Evolutionary conservation across 2,888 invertebrate genomes (phyloP), one percentile per base, ranked within the genome.

Genomic region (Cerastis leucographa): DNA sequence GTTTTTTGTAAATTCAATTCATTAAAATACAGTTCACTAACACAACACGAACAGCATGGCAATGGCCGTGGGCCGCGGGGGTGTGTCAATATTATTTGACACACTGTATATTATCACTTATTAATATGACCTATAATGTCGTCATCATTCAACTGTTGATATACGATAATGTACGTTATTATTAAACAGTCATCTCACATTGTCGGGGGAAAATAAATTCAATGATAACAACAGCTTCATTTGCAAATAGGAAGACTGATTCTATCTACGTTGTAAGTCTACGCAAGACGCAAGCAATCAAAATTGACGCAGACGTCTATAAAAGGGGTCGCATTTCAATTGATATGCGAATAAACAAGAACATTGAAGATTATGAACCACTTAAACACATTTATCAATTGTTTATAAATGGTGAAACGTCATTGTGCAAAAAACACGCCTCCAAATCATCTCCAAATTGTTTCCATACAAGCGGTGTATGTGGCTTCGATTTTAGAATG

Each of bases 341-440:
- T 87, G 87, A 81, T 80, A 83, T 71, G 76, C 54, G 80, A 87
- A 88, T 85, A 87, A 87, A 87, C 88, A 87, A 87, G 80, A 83
- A 87, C 78, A 80, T 87, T 88, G 70, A 79, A 82, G 74, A 85
- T 85, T 74, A 82, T 77, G 73, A 74, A 70, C 83, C 84, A 84
- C 85, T 82, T 86, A 76, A 84, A 85, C 80, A 78, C 66, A 74
- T 80, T 78, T 75, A 81, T 85, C 83, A 79, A 83, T 88, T 85
- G 80, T 69, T 80, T 78, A 80, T 78, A 84, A 84, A 85, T 78
- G 62, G 29, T 61, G 64, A 40, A 85, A 84, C 88, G 87, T 88
- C 88, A 88, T 71, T 80, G 70, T 67, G 76, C 70, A 85, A 85
- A 85, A 86, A 86, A 80, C 76, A 85, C 83, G 70, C 86, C 86